Base-by-base conservation (phyloP, 2,888 invertebrate genomes). In the Acleris emargana region DNA sequence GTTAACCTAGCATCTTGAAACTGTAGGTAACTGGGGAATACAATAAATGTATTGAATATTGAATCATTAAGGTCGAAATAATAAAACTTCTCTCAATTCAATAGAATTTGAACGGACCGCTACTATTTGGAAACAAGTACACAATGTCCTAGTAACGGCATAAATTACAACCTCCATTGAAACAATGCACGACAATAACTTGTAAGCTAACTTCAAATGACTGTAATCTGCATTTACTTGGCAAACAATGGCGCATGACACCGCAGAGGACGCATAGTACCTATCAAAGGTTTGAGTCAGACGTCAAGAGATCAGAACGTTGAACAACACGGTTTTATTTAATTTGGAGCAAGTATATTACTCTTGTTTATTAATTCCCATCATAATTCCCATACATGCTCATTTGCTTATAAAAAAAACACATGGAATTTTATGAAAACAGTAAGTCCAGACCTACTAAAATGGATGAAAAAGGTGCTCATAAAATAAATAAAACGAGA, bases 191-290 rank as follows among this genome's bases (percentile, higher is more conserved):
- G 61, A 52, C 61, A 64, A 58, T 55, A 58, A 61, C 49, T 55
- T 17, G 63, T 60, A 62, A 69, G 68, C 64, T 67, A 68, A 58
- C 63, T 68, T 68, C 59, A 64, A 69, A 71, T 69, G 62, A 69
- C 67, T 58, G 64, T 66, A 67, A 69, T 64, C 66, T 67, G 57
- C 68, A 66, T 64, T 58, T 64, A 62, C 62, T 58, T 52, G 52
- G 53, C 60, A 57, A 69, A 73, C 72, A 71, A 71, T 72, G 55
- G 72, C 42, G 54, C 67, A 68, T 68, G 59, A 62, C 64, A 63
- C 68, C 58, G 22, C 64, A 61, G 60, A 66, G 66, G 66, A 68
- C 62, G 62, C 58, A 49, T 60, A 55, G 61, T 25, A 32, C 32
- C 32, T 32, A 61, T 51, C 47, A 20, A 58, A 58, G 28, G 60